A percentile compares a stretch with the other conserved stretches of the same genome.
Evolutionary conservation across 2,888 invertebrate species (phyloP).

Genomic region (Corbicula japonica): DNA sequence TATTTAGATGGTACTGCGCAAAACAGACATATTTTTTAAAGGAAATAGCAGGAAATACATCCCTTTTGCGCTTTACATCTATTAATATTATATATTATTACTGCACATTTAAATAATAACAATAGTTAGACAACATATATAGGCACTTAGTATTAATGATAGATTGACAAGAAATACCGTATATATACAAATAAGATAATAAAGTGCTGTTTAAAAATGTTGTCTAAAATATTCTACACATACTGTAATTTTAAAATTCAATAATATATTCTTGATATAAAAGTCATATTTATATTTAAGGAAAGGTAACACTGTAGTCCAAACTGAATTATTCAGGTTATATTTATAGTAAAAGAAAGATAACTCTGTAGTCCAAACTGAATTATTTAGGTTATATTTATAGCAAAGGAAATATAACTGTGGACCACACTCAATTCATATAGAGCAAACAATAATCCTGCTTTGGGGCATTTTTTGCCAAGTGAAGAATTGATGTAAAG

Average conservation of each 20-base stretch:
- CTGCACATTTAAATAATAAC: constrained; percentile 18
- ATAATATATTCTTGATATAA: neutral
- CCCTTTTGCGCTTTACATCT: neutral
- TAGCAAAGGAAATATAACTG: neutral
- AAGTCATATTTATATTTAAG: neutral
- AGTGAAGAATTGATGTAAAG: too few relatives aligned
- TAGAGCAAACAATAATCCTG: constrained; percentile 3
- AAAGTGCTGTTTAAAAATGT: neutral
- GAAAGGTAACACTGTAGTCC: neutral
- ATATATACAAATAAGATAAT: constrained; percentile 4
- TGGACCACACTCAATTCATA: neutral
- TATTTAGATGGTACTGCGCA: neutral
- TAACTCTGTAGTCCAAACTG: neutral
- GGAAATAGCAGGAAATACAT: neutral
- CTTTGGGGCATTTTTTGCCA: too few relatives aligned
- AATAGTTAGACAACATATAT: constrained; percentile 12
- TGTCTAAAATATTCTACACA: neutral
- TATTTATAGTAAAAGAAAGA: constrained; percentile 4
- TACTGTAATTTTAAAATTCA: neutral
- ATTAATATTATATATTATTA: constrained; percentile 5
- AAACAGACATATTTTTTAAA: neutral
- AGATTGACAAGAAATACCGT: neutral
- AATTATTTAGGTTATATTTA: neutral
- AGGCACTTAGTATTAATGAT: constrained; percentile 15
- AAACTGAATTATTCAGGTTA: neutral